Base-by-base conservation (phyloP, 2,888 invertebrate genomes). In the Sesamia inferens region DNA sequence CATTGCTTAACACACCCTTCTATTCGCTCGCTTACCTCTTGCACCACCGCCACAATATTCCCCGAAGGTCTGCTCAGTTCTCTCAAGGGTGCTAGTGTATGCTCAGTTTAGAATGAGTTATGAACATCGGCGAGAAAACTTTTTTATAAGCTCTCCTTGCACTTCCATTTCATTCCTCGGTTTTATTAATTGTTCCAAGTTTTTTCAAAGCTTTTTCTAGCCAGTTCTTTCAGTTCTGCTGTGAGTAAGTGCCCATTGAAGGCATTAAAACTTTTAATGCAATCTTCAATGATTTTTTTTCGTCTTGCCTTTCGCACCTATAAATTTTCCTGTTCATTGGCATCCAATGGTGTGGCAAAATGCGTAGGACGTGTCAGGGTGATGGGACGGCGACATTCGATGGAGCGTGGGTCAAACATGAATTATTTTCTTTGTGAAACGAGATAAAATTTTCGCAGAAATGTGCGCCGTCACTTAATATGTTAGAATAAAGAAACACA, bases 41-140 rank as follows among this genome's bases (percentile, higher is more conserved):
- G 47, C 5, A 65, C 85, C 78, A 64, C 13, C 55, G 11, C 62
- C 42, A n/a, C 66, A 71, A 76, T 81, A 84, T 70, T 81, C 85
- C 86, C 84, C 83, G 79, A 75, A 81, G 85, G 86, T 82, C 84
- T 81, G 81, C 83, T 77, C 81, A 86, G 87, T 86, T 85, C 83
- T 79, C 84, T 88, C 86, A 85, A 90, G 89, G 88, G 89, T 89
- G 83, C 90, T 90, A 81, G 85, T 86, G 85, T 86, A 84, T 81
- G 84, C 85, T 83, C 81, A 78, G 89, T 86, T 89, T 89, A 90
- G 89, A 89, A 90, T 90, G 91, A 91, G 88, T 91, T 89, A 90
- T 91, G 90, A 90, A 88, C 88, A 88, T 82, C 82, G 77, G 78
- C 82, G 87, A 84, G 76, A 71, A 82, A 84, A 84, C 76, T 83